Evolutionary conservation across 2,888 invertebrate species (phyloP).

Genomic region (Habrosyne pyritoides): DNA sequence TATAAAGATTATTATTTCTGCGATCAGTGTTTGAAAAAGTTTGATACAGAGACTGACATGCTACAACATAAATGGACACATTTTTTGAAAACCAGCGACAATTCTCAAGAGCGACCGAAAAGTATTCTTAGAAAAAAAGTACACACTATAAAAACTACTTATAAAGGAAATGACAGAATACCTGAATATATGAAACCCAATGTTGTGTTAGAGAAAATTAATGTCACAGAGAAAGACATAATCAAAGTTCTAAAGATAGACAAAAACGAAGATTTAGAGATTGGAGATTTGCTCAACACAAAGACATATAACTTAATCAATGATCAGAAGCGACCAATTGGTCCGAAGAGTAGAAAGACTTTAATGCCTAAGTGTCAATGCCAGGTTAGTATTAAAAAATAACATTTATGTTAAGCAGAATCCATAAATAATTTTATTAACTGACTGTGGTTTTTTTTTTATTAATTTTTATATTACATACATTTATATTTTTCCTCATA

Average conservation of each 20-base stretch:
- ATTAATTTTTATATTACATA: no score
- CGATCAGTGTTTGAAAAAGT: constrained; percentile 64
- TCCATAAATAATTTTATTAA: no score
- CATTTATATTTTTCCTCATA: no score
- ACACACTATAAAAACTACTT: constrained; percentile 34
- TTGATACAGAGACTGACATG: constrained; percentile 63
- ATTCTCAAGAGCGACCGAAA: constrained; percentile 40
- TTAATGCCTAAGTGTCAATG: constrained; percentile 62
- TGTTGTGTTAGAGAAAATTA: constrained; percentile 51
- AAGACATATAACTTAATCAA: constrained; percentile 23
- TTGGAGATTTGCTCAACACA: constrained; percentile 21
- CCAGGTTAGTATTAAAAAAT: constrained; percentile 46
- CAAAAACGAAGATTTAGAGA: neutral
- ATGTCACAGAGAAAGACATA: constrained; percentile 16
- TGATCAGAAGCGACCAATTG: constrained; percentile 45
- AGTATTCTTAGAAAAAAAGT: constrained; percentile 22
- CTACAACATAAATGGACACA: constrained; percentile 73
- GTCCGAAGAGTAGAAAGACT: constrained; percentile 58
- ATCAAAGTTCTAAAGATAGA: neutral
- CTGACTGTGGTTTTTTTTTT: no score
- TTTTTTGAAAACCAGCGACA: constrained; percentile 57
- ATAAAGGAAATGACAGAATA: constrained; percentile 47
- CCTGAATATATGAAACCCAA: constrained; percentile 54
- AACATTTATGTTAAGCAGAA: neutral
- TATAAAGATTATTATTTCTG: constrained; percentile 69